These are phyloP conservation scores for Wiebesia pumilae DNA, from an alignment of 1,140 invertebrate species.

Conservation along the genomic window DNA sequence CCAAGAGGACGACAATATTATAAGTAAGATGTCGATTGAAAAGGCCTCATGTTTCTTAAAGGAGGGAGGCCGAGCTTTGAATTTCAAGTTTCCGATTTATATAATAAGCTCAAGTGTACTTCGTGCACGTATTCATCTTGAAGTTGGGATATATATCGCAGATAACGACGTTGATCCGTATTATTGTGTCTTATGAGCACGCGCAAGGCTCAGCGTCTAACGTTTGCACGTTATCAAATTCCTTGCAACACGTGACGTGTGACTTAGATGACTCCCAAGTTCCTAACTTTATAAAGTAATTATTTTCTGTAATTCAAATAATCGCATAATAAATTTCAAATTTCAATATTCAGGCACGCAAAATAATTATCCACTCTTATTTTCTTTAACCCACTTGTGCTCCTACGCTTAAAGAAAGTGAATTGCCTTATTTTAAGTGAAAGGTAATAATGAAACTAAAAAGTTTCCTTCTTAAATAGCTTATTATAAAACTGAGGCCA, in stretches of 20 bases:
- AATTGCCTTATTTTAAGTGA: neutral
- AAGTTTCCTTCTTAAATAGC: too few relatives aligned
- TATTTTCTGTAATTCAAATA: conserved; percentile 32
- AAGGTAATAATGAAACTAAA: too few relatives aligned
- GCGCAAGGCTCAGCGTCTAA: neutral
- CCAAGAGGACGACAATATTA: too few relatives aligned
- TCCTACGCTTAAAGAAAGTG: neutral
- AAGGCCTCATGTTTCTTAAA: neutral
- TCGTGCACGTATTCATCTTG: neutral
- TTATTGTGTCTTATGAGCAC: conserved; percentile 16
- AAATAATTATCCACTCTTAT: neutral
- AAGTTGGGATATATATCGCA: neutral
- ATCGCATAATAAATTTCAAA: conserved; percentile 8
- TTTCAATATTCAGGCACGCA: neutral
- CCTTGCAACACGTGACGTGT: conserved; percentile 17
- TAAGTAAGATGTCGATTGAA: neutral
- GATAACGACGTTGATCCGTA: conserved; percentile 37
- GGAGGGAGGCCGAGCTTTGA: neutral
- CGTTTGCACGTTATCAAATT: conserved; percentile 19
- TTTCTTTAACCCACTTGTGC: neutral
- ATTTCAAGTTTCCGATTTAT: conserved; percentile 42
- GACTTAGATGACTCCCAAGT: conserved; percentile 10
- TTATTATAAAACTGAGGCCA: too few relatives aligned
- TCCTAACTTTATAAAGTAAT: conserved; percentile 1
- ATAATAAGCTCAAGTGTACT: conserved; percentile 32